Percentiles rank a stretch among this genome's conserved stretches.
Evolutionary conservation across 2,113 vertebrate species (phyloP).

Genomic region (Procavia capensis): DNA sequence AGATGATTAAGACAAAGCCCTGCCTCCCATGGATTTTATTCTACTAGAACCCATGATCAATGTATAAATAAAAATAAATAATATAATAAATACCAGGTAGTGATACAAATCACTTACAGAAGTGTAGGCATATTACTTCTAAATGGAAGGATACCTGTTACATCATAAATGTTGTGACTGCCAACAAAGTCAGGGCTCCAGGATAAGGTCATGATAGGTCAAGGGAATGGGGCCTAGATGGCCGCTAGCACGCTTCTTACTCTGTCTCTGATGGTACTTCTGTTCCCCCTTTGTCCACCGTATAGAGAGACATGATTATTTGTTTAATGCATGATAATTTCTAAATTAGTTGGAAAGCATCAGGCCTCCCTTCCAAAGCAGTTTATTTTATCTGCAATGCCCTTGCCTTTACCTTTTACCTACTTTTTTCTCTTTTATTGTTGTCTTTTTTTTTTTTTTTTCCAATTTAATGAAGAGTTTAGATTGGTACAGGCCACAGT

Average conservation of each 20-base stretch:
- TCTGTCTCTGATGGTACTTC: not conserved
- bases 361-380: not conserved
- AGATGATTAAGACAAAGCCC: not conserved
- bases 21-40: not conserved
- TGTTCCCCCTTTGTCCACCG: not conserved
- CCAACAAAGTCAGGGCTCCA: not conserved
- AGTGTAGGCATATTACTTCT: not conserved
- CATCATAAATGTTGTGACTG: not conserved
- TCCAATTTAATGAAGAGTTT: not conserved
- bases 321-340: not conserved
- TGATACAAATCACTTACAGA: not conserved
- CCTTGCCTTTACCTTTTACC: not conserved
- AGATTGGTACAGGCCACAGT: not conserved
- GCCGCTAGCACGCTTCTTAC: not conserved
- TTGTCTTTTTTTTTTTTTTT: not conserved
- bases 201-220: not conserved
- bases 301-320: not conserved
- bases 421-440: not conserved
- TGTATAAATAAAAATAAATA: not conserved
- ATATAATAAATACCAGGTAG: not conserved
- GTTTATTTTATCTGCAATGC: slow-evolving; percentile 20
- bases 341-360: not conserved
- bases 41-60: not conserved
- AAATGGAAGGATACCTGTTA: not conserved
- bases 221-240: too few species aligned